Base-by-base conservation (phyloP, 2,797 vertebrate species). In the Enteromius radiatus region DNA sequence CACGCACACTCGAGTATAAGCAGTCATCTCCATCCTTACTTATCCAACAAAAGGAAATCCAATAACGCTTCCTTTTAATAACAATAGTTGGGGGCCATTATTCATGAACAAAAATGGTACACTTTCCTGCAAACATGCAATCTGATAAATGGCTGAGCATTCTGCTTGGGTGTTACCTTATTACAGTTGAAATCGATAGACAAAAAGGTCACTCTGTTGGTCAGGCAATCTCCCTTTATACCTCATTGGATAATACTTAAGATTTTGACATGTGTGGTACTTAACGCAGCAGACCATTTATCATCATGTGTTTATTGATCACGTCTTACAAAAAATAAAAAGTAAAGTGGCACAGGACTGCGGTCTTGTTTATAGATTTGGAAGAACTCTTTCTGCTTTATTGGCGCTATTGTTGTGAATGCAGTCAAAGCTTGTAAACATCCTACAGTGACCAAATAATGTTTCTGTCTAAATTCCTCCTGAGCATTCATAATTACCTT, bases 391-490 rank as follows among this genome's bases (percentile, higher is more conserved):
- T 84, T 85, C 61, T 10, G 38, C 86, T 89, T 59, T 85, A 90
- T 90, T 80, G 76, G 75, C 78, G 47, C 84, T 83, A 59, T 88
- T 81, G 79, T 88, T 84, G 56, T 86, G 83, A 85, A 85, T 38
- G 67, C 63, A 76, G 52, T 63, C 80, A 36, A 71, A 68, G 56
- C 63, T 81, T 86, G 87, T 91, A 92, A 93, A 93, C 92, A 92
- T 92, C 90, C 88, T 86, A 76, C 80, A 83, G 68, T 78, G 80
- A 59, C 84, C 78, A 84, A 90, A 92, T 91, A 90, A 92, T 89
- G 89, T 91, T 77, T 78, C 87, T 76, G 76, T 84, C 61, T 47
- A 61, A 81, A 63, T 88, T 85, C 81, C 87, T 80, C 69, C 19
- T 33, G 12, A 80, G 26, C 38, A 1, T 54, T 68, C 59, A 59